Evolutionary conservation across 2,113 vertebrate genomes (phyloP).

Genomic region (Dasyornis broadbenti): DNA sequence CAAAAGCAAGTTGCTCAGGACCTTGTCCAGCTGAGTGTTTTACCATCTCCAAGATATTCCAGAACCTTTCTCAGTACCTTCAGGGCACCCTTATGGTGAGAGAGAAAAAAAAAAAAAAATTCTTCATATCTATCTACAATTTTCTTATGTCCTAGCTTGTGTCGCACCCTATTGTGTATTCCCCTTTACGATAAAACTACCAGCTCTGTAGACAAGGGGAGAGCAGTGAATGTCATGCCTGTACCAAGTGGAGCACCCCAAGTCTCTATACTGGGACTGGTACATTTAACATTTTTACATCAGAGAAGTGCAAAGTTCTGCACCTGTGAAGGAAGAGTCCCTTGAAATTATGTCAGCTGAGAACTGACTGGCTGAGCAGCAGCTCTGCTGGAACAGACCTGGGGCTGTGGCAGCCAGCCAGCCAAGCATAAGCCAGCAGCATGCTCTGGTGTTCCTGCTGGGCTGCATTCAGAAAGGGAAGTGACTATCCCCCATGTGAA

Average conservation of each 20-base stretch:
- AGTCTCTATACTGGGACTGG: neutral
- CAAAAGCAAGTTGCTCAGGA: neutral
- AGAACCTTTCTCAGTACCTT: neutral
- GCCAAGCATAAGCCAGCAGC: neutral
- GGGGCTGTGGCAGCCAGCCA: neutral
- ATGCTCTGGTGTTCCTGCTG: neutral
- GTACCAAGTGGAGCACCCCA: neutral
- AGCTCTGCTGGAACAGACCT: neutral
- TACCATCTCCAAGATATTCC: neutral
- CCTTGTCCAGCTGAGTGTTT: neutral
- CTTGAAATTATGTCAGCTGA: neutral
- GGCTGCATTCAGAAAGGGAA: neutral
- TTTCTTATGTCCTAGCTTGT: neutral
- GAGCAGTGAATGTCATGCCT: neutral
- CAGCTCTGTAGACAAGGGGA: neutral
- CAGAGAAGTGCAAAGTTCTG: neutral
- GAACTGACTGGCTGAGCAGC: neutral
- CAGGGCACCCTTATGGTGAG: accelerated
- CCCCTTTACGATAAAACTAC: neutral
- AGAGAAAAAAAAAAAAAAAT: too few relatives aligned
- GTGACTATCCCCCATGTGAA: neutral
- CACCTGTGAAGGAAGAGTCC: neutral
- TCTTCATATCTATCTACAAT: neutral
- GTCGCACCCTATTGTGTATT: neutral
- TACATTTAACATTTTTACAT: neutral